Evolutionary conservation across 2,888 invertebrate species (phyloP).

Genomic region (Orchestes rusci): DNA sequence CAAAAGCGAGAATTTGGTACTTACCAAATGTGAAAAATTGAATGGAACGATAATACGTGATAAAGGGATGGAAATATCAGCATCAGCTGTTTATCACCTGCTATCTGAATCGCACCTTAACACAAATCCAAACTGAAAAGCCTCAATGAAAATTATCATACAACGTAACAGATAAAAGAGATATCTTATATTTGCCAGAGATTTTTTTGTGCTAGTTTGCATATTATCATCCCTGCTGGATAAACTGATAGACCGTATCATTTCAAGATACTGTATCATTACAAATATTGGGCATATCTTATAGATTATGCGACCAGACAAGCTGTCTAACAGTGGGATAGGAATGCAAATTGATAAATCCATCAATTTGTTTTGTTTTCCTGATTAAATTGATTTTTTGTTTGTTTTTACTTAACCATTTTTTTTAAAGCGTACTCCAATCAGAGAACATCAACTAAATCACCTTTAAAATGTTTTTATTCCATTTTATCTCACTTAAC

Average conservation of each 20-base stretch:
- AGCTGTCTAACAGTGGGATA: constrained; percentile 1
- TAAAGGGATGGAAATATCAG: no score
- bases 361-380: no score
- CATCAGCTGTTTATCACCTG: no score
- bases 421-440: no score
- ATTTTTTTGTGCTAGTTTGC: constrained; percentile 32
- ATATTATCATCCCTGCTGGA: constrained; percentile 34
- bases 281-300: constrained; percentile 32
- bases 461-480: no score
- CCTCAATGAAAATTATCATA: constrained; percentile 33
- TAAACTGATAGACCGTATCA: constrained; percentile 34
- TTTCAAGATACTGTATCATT: constrained; percentile 32
- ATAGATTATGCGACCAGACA: constrained; percentile 38
- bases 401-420: no score
- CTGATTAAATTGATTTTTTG: no score
- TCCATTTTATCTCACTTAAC: no score
- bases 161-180: constrained; percentile 33
- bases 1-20: not conserved
- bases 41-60: not conserved
- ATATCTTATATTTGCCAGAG: constrained; percentile 39
- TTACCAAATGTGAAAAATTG: not conserved
- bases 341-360: no score
- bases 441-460: no score
- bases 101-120: no score
- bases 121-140: constrained; percentile 11